phyloP scores from a whole-genome alignment of 2,888 invertebrate species.

The Silvanus unidentatus region DNA sequence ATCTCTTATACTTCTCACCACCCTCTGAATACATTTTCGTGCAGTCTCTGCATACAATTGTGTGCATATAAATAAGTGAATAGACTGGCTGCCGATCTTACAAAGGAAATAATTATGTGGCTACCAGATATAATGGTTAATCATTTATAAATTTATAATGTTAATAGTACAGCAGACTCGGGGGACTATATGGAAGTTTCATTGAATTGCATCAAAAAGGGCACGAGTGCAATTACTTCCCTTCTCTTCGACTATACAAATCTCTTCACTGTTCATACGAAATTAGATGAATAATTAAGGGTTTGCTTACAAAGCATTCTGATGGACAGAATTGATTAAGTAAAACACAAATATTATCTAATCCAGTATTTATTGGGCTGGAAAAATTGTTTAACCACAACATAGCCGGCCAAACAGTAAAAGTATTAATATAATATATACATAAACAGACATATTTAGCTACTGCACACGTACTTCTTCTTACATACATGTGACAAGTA shows the following conservation, averaged over 20 bases:
- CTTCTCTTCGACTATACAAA: no score
- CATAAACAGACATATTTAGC: conserved; percentile 42
- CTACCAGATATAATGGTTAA: conserved; percentile 2
- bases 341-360: conserved; percentile 26
- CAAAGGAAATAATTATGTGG: conserved; percentile 1
- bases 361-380: conserved; percentile 47
- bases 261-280: no score
- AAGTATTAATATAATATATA: conserved; percentile 41
- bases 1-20: no score
- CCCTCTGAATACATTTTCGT: neutral
- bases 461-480: conserved; percentile 33
- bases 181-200: no score
- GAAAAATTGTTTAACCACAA: conserved; percentile 45
- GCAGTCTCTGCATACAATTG: neutral
- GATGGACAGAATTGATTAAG: conserved; percentile 1
- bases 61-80: neutral
- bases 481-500: conserved; percentile 35
- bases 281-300: no score
- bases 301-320: no score
- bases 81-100: conserved; percentile 1
- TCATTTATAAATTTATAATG: conserved; percentile 3
- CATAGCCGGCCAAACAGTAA: conserved; percentile 44
- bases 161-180: neutral
- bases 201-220: no score
- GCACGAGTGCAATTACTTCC: no score